Evolutionary conservation across 2,113 vertebrate genomes (phyloP).

Genomic region (Megaptera novaeangliae): DNA sequence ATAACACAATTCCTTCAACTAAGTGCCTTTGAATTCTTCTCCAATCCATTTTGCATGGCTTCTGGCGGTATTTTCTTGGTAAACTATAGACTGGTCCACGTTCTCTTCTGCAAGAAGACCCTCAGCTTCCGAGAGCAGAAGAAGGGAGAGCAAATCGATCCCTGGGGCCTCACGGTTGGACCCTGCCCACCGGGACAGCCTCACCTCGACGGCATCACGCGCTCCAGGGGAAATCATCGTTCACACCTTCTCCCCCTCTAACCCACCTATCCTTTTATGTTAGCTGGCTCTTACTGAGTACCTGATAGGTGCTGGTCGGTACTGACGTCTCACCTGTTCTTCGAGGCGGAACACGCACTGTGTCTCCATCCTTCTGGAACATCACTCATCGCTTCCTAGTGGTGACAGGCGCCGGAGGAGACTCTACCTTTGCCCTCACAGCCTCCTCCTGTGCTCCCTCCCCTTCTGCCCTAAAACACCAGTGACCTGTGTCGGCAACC

Average conservation of each 20-base stretch:
- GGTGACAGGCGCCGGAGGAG: no score
- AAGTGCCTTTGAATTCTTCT: not conserved
- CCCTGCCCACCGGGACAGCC: not conserved
- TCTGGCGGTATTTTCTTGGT: not conserved
- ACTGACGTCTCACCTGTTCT: not conserved
- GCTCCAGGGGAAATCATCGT: not conserved
- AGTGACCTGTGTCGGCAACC: not conserved
- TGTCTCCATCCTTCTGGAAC: no score
- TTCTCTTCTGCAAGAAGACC: not conserved
- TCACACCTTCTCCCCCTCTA: not conserved
- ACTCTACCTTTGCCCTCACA: not conserved
- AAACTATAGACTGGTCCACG: accelerated
- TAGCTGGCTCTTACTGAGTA: not conserved
- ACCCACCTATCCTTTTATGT: not conserved
- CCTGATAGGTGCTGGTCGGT: not conserved
- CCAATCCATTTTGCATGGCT: not conserved
- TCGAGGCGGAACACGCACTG: accelerated
- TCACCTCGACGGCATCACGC: not conserved
- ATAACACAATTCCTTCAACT: not conserved
- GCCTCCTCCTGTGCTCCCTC: accelerated
- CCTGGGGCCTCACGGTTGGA: not conserved
- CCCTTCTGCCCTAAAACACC: not conserved
- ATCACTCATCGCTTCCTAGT: not conserved
- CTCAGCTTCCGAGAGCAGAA: not conserved
- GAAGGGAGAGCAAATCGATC: not conserved